A percentile compares a stretch with the other conserved stretches of the same genome.
Evolutionary conservation across 2,797 vertebrate species (phyloP).

Genomic region (Apodemus agrarius): DNA sequence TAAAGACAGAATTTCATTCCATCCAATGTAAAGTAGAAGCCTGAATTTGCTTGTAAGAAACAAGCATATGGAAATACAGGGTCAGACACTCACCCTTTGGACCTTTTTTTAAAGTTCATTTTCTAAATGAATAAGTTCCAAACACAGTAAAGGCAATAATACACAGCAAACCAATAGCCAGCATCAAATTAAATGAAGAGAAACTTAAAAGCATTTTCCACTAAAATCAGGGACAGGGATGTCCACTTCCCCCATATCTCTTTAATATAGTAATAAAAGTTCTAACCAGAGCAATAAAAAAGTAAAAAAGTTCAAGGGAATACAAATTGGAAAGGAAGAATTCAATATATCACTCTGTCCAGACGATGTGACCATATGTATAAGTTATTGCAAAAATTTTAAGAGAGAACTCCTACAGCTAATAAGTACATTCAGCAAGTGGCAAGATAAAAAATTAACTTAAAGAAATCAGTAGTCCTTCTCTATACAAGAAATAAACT

Average conservation of each 20-base stretch:
- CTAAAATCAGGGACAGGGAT: not conserved
- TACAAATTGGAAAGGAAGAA: not conserved
- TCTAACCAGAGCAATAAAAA: not conserved
- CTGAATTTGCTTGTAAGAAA: slow-evolving; percentile 53
- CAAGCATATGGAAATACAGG: slow-evolving; percentile 17
- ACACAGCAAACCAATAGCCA: not conserved
- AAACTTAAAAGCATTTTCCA: not conserved
- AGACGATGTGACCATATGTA: not conserved
- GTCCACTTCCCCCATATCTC: not conserved
- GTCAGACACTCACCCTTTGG: not conserved
- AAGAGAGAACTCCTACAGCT: not conserved
- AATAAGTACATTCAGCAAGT: not conserved
- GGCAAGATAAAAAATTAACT: not conserved
- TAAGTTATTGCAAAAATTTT: not conserved
- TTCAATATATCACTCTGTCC: not conserved
- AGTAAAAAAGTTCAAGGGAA: not conserved
- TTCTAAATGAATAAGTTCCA: not conserved
- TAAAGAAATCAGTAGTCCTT: too few relatives aligned
- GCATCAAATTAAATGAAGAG: not conserved
- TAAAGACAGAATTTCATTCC: not conserved
- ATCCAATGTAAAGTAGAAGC: slow-evolving; percentile 45
- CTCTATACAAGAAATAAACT: too few relatives aligned
- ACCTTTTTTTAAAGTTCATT: slow-evolving; percentile 21
- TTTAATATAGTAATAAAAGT: not conserved
- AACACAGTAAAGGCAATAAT: not conserved